phyloP scores from a whole-genome alignment of 2,888 invertebrate genomes.

The Pollenia griseotomentosa region DNA sequence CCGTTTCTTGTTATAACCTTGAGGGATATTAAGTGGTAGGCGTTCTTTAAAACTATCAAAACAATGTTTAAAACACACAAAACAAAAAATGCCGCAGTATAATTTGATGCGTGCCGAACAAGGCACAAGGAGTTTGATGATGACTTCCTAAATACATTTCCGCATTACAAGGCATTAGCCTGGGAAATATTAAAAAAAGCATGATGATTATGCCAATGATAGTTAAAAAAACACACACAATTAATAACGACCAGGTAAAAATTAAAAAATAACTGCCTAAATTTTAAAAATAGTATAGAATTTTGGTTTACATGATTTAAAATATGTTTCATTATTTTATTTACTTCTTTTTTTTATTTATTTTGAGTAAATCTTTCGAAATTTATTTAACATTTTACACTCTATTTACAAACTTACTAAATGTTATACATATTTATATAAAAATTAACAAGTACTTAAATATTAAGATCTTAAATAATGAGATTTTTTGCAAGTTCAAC shows the following conservation, averaged over 20 bases:
- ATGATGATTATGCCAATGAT: slow-evolving; percentile 15
- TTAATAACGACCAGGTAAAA: slow-evolving; percentile 39
- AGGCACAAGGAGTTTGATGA: slow-evolving; percentile 74
- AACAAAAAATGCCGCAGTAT: slow-evolving; percentile 60
- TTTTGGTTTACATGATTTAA: neutral
- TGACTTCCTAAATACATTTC: slow-evolving; percentile 65
- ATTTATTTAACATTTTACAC: slow-evolving; percentile 30
- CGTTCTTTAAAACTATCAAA: slow-evolving; percentile 76
- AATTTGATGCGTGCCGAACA: slow-evolving; percentile 76
- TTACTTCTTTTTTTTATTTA: neutral
- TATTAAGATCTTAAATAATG: slow-evolving; percentile 32
- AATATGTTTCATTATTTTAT: neutral
- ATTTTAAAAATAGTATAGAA: neutral
- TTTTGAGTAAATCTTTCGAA: slow-evolving; percentile 23
- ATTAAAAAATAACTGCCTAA: neutral
- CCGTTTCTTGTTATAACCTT: slow-evolving; percentile 64
- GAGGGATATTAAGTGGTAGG: slow-evolving; percentile 76
- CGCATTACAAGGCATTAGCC: slow-evolving; percentile 51
- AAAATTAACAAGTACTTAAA: slow-evolving; percentile 31
- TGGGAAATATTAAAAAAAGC: slow-evolving; percentile 31
- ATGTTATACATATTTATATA: slow-evolving; percentile 16
- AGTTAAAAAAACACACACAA: slow-evolving; percentile 14
- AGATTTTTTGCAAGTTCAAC: slow-evolving; percentile 32
- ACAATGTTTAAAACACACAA: slow-evolving; percentile 63
- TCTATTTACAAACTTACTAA: slow-evolving; percentile 25